Conservation (phyloP, 2,797 vertebrate genomes). For the Botia kubotai region DNA sequence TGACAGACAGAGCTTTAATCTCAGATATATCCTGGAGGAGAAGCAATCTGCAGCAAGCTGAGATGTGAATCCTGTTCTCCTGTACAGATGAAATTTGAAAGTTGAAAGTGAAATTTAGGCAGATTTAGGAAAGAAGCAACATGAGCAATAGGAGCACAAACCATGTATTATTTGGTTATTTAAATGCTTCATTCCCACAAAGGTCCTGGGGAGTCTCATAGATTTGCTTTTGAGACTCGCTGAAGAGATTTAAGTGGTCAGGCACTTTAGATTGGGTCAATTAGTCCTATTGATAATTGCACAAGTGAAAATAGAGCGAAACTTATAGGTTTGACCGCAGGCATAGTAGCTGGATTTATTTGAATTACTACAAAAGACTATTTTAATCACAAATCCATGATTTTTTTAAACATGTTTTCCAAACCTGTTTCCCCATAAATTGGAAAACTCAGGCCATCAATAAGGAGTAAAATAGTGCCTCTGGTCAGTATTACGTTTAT, state of each 20-base stretch:
- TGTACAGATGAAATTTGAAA: constrained; percentile 18
- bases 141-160: constrained; percentile 28
- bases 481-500: neutral
- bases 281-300: constrained; percentile 16
- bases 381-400: too few relatives aligned
- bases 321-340: neutral
- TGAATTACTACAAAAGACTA: too few relatives aligned
- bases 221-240: constrained; percentile 12
- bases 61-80: constrained; percentile 34
- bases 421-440: too few relatives aligned
- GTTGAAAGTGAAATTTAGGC: constrained; percentile 9
- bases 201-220: neutral
- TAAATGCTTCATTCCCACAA: neutral
- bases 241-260: constrained; percentile 22
- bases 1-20: constrained; percentile 49
- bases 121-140: constrained; percentile 14
- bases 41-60: constrained; percentile 46
- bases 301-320: neutral
- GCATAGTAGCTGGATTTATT: too few relatives aligned
- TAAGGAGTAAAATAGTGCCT: neutral
- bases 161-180: constrained; percentile 34
- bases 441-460: neutral
- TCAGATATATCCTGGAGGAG: constrained; percentile 48
- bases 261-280: constrained; percentile 20
- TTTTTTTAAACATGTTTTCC: too few relatives aligned